Conservation (phyloP, 2,113 vertebrate genomes). For the Gobius niger region DNA sequence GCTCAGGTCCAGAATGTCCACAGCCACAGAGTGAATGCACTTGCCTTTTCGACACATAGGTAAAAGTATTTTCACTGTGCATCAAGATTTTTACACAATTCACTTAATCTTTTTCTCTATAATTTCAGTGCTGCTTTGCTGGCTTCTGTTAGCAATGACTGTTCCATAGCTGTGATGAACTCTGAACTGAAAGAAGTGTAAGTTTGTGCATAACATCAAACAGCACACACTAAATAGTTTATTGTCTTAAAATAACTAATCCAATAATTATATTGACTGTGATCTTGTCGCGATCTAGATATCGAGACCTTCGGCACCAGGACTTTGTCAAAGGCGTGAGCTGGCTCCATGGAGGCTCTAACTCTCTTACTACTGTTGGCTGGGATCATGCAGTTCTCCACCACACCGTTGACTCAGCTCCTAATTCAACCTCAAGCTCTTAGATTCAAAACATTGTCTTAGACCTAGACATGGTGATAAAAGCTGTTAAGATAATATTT, state of each 20-base stretch:
- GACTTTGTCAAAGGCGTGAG: constrained; percentile 89
- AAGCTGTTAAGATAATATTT: neutral
- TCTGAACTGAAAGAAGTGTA: constrained; percentile 85
- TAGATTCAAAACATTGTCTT: constrained; percentile 29
- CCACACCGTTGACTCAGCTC: constrained; percentile 73
- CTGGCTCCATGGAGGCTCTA: constrained; percentile 84
- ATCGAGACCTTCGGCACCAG: constrained; percentile 82
- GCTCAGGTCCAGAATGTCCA: constrained; percentile 75
- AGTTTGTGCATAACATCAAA: constrained; percentile 60
- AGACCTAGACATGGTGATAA: neutral
- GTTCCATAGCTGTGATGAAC: constrained; percentile 86
- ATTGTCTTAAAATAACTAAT: neutral
- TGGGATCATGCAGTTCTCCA: constrained; percentile 97
- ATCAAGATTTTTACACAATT: neutral
- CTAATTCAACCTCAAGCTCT: constrained; percentile 36
- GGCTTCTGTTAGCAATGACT: constrained; percentile 93
- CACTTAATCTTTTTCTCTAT: constrained; percentile 6
- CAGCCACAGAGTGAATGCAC: constrained; percentile 77
- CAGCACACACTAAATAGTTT: neutral
- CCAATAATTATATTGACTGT: neutral
- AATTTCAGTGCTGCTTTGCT: constrained; percentile 81
- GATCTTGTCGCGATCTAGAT: constrained; percentile 66
- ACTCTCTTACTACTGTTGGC: constrained; percentile 87
- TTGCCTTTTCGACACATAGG: constrained; percentile 90
- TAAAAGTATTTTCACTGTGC: constrained; percentile 45